These are phyloP conservation scores for Ophion slaviceki DNA, from an alignment of 2,888 invertebrate genomes.

Conservation along the genomic window DNA sequence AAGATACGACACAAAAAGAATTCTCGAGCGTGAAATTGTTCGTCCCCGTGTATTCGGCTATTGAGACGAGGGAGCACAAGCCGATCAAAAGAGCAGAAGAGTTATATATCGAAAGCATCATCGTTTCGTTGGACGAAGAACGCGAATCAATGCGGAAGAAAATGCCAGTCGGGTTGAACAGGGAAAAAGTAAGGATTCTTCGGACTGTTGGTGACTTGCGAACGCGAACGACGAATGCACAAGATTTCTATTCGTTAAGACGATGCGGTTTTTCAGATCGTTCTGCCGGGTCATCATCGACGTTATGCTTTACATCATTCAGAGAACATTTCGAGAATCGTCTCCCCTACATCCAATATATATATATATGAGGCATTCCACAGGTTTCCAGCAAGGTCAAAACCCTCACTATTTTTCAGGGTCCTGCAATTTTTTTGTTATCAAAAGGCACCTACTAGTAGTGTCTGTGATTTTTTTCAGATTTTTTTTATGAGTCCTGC, in stretches of 20 bases:
- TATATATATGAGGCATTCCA: too few relatives aligned
- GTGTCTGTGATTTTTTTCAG: too few relatives aligned
- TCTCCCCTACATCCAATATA: not conserved
- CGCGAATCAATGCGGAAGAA: constrained; percentile 55
- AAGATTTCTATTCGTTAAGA: constrained; percentile 39
- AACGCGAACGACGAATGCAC: not conserved
- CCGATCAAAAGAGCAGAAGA: not conserved
- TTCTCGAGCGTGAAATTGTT: too few relatives aligned
- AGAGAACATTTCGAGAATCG: constrained; percentile 9
- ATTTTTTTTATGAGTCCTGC: too few relatives aligned
- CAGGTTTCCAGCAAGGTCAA: too few relatives aligned
- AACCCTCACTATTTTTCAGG: too few relatives aligned
- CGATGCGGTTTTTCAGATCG: not conserved
- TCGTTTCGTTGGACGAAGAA: constrained; percentile 16
- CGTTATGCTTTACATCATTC: constrained; percentile 76
- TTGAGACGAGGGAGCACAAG: constrained; percentile 35
- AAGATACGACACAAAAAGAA: too few relatives aligned
- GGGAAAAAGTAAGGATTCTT: constrained; percentile 47
- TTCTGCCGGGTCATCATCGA: constrained; percentile 54
- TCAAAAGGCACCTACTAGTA: too few relatives aligned
- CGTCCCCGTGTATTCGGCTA: constrained; percentile 23
- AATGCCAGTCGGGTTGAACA: not conserved
- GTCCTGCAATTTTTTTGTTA: too few relatives aligned
- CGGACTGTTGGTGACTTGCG: constrained; percentile 4
- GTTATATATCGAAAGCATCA: constrained; percentile 24